Percentiles rank a stretch among this genome's conserved stretches.
Conservation (phyloP, 2,113 vertebrate genomes). For the Plecotus auritus region DNA sequence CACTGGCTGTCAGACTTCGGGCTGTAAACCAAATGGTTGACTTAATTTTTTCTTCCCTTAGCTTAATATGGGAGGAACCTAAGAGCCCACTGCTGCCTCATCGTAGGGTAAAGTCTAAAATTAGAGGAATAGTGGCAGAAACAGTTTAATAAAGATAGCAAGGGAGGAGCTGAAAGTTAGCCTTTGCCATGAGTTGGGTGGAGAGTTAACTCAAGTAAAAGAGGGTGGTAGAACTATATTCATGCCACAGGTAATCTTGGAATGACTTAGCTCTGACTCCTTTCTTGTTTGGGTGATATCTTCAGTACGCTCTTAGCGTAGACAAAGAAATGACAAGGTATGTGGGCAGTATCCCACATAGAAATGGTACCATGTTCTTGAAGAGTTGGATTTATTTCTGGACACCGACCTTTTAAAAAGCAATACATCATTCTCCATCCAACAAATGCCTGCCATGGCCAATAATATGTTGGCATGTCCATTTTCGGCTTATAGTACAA, state of each 20-base stretch:
- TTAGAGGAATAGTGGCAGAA: neutral
- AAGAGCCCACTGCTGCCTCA: neutral
- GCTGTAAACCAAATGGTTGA: neutral
- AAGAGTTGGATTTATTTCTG: slow-evolving; percentile 54
- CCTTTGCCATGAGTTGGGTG: neutral
- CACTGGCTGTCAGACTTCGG: neutral
- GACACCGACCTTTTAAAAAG: slow-evolving; percentile 55
- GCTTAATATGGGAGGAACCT: neutral
- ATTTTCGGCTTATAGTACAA: slow-evolving; percentile 42
- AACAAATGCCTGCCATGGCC: slow-evolving; percentile 34
- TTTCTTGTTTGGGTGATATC: neutral
- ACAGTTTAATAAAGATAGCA: neutral
- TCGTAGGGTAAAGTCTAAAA: neutral
- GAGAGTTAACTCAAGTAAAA: neutral
- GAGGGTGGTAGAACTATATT: neutral
- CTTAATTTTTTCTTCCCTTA: neutral
- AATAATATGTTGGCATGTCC: slow-evolving; percentile 11
- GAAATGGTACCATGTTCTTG: neutral
- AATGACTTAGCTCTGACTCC: neutral
- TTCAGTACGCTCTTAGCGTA: neutral
- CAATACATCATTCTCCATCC: slow-evolving; percentile 47
- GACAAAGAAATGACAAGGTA: neutral
- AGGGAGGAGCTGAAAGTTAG: neutral
- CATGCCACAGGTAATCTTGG: neutral
- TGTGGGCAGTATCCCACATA: neutral